Base-by-base conservation (phyloP, 1,140 invertebrate genomes). In the Catajapyx aquilonaris region DNA sequence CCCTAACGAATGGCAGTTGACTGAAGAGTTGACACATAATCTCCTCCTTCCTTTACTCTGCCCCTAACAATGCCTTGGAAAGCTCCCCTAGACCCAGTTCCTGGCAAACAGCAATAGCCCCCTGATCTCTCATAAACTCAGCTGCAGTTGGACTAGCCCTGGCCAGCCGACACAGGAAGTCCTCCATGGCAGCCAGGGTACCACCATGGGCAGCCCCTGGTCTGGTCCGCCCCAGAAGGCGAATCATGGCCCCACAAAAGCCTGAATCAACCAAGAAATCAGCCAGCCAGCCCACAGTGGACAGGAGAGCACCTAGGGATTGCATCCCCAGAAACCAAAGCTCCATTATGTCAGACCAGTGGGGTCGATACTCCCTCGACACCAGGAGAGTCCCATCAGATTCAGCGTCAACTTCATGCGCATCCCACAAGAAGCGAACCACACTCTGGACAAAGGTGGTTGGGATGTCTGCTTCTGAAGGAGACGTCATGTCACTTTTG, bases 301-400 rank as follows among this genome's bases (percentile, higher is more conserved):
- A 65, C 5, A 90, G 55, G 0, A 90, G 72, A 4, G 71, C 68
- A 44, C 77, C 74, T 58, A 88, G 73, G 10, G 83, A 87, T 57
- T 90, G 84, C 81, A 90, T 86, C 10, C 85, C 84, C 16, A 91
- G 59, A 56, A 87, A 90, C 86, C 86, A 91, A 1, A 90, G 59
- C 54, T 90, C 86, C 55, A 75, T 80, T 13, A 90, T 65, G 48
- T 88, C 81, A 53, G 74, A 70, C 86, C 85, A 91, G 41, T 73
- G 61, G 51, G 77, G 74, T 50, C 85, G 84, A 53, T 90, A 91
- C 10, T 68, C 64, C 61, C 81, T 78, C 2, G 81, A 70, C 0
- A 90, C 76, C 2, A 85, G 79, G 22, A 90, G 54, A 2, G 36
- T 33, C 22, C 41, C n/a, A 36, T 73, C 69, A 16, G 67, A 73